phyloP scores from a whole-genome alignment of 2,888 invertebrate species.

The Homarus gammarus region DNA sequence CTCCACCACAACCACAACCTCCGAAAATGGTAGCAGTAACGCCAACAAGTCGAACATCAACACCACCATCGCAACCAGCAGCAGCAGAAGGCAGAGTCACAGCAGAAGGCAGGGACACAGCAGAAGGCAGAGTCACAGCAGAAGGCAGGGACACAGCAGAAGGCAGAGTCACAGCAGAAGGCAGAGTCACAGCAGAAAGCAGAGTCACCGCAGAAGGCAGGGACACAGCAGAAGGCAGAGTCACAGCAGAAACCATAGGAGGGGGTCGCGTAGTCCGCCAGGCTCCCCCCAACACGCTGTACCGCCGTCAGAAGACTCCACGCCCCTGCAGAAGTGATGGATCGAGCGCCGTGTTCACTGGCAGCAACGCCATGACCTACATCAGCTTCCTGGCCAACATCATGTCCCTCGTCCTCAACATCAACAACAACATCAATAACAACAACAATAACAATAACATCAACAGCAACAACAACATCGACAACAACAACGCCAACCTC shows the following conservation, averaged over 20 bases:
- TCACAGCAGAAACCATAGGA: too few relatives aligned
- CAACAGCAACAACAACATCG: slow-evolving; percentile 46
- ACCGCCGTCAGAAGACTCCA: slow-evolving; percentile 7
- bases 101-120: too few relatives aligned
- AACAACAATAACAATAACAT: slow-evolving; percentile 52
- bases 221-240: too few relatives aligned
- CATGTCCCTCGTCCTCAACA: slow-evolving; percentile 45
- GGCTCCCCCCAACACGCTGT: slow-evolving; percentile 25
- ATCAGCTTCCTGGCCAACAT: slow-evolving; percentile 59
- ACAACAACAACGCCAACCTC: slow-evolving; percentile 52
- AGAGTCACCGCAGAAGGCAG: too few relatives aligned
- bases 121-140: too few relatives aligned
- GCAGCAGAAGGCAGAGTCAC: too few relatives aligned
- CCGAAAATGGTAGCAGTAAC: background rate
- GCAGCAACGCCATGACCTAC: slow-evolving; percentile 57
- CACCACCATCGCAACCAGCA: background rate
- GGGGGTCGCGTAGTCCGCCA: too few relatives aligned
- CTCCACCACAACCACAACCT: background rate
- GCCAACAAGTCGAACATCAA: too few relatives aligned
- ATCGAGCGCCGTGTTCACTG: slow-evolving; percentile 22
- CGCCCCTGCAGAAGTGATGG: slow-evolving; percentile 22
- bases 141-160: too few relatives aligned
- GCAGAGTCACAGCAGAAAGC: too few relatives aligned
- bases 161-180: too few relatives aligned
- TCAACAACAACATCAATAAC: slow-evolving; percentile 54